Evolutionary conservation across 2,113 vertebrate genomes (phyloP), one percentile per base, ranked within the genome.

Genomic region (Suricata suricatta): DNA sequence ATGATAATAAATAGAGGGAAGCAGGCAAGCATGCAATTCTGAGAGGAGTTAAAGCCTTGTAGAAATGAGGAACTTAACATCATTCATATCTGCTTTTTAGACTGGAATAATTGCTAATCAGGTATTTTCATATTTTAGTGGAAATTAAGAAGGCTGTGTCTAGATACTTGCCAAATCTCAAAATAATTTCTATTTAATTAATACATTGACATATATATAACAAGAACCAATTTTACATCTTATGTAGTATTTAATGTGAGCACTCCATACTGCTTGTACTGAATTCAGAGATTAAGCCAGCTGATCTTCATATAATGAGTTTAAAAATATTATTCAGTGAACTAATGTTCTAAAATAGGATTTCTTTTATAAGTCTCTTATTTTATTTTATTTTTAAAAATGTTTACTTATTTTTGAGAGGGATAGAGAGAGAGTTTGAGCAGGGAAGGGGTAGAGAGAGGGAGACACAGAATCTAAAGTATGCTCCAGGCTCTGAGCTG

Each of bases 231-330:
- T 85, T 92, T 33, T 29, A 3, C 54, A 41, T 41, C 41, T 41
- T 5, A 41, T 41, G 41, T 41, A 71, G 31, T 57, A 84, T n/a
- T 83, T 96, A 90, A 90, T 15, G 35, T 41, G 60, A 98, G 52
- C 93, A 96, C 7, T 38, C n/a, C 10, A 50, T n/a, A 92, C 89
- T 66, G 47, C 17, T 44, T 80, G 38, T 88, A 93, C 79, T 88
- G 27, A 92, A 92, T 83, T 88, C 47, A 93, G 88, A 95, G 96
- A 82, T 93, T 84, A 96, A 92, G 82, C 1, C 15, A 95, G 38
- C 13, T 71, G 19, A 94, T 90, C 54, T 93, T 97, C 47, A 17
- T 35, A 54, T 33, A 69, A 69, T 17, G 13, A 91, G 16, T 88
- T 47, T 88, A 44, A 25, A 88, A 84, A 72, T n/a, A 92, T 64